A percentile compares a stretch with the other conserved stretches of the same genome.
Conservation (phyloP, 2,113 vertebrate genomes). For the Condylura cristata region DNA sequence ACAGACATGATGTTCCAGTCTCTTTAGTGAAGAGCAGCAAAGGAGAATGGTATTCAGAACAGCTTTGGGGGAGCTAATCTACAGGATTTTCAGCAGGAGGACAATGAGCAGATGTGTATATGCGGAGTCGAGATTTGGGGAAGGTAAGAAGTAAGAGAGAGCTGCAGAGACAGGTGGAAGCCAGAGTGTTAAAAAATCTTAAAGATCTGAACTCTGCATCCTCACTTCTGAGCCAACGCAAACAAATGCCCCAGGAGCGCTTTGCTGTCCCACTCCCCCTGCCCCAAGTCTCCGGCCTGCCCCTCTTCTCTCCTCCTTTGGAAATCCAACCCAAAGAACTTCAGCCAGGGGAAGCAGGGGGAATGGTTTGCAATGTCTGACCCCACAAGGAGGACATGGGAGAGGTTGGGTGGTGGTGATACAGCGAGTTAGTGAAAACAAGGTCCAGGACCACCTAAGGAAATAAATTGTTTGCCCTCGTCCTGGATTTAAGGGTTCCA, state of each 20-base stretch:
- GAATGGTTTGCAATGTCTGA: not conserved
- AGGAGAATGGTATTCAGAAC: not conserved
- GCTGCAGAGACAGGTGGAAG: not conserved
- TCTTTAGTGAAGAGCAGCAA: not conserved
- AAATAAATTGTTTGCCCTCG: not conserved
- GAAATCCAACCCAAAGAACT: not conserved
- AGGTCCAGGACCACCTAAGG: not conserved
- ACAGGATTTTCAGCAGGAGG: not conserved
- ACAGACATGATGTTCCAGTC: not conserved
- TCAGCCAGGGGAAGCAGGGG: not conserved
- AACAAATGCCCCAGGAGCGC: rapidly evolving
- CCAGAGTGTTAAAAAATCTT: not conserved
- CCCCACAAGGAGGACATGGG: not conserved
- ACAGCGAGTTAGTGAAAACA: not conserved
- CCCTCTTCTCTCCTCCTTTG: not conserved
- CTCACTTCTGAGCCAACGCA: not conserved
- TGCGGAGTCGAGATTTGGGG: not conserved
- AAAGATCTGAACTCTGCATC: not conserved
- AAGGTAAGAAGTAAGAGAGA: not conserved
- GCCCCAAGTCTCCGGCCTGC: not conserved
- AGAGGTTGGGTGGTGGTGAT: not conserved
- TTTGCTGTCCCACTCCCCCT: not conserved
- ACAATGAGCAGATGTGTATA: not conserved
- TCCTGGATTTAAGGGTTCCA: not conserved
- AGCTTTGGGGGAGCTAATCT: not conserved